These are phyloP conservation scores for Drosophila macrospina DNA, from an alignment of 2,888 invertebrate genomes.

Conservation along the genomic window DNA sequence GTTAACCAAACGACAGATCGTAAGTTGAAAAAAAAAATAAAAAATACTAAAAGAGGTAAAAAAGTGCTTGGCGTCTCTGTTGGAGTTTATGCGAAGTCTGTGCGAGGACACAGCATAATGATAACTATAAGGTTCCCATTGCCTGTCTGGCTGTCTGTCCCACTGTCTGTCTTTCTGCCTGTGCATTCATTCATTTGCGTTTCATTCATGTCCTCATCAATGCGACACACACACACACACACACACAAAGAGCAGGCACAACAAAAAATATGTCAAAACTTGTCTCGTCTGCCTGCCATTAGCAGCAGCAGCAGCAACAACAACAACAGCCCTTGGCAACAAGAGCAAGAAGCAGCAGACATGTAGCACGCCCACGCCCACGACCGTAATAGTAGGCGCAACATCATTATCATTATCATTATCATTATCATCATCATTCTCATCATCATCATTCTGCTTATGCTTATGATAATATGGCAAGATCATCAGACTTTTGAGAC, in stretches of 20 bases:
- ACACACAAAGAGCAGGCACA: slow-evolving; percentile 41
- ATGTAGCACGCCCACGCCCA: slow-evolving; percentile 51
- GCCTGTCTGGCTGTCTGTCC: not conserved
- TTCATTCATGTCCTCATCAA: slow-evolving; percentile 77
- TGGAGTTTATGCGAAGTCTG: slow-evolving; percentile 17
- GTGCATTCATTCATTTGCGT: slow-evolving; percentile 74
- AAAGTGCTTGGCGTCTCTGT: slow-evolving; percentile 25
- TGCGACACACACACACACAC: slow-evolving; percentile 51
- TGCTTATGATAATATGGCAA: slow-evolving; percentile 52
- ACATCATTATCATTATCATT: slow-evolving; percentile 61
- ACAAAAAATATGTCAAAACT: slow-evolving; percentile 81
- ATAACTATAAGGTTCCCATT: slow-evolving; percentile 31
- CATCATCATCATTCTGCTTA: slow-evolving; percentile 54
- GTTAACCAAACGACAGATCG: slow-evolving; percentile 39
- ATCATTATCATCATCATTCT: slow-evolving; percentile 60
- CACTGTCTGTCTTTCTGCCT: slow-evolving; percentile 15
- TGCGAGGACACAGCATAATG: slow-evolving; percentile 29
- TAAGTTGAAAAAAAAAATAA: slow-evolving; percentile 38
- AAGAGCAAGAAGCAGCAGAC: slow-evolving; percentile 43
- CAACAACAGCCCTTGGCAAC: slow-evolving; percentile 55
- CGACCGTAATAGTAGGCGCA: slow-evolving; percentile 67
- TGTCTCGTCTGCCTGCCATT: slow-evolving; percentile 81
- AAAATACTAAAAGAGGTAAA: not conserved
- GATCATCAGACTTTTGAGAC: slow-evolving; percentile 56
- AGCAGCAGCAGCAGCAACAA: slow-evolving; percentile 59